Evolutionary conservation across 92 coral and sea anemone species (phyloP), one percentile per base, ranked within the genome.

Genomic region (Pocillopora grandis): DNA sequence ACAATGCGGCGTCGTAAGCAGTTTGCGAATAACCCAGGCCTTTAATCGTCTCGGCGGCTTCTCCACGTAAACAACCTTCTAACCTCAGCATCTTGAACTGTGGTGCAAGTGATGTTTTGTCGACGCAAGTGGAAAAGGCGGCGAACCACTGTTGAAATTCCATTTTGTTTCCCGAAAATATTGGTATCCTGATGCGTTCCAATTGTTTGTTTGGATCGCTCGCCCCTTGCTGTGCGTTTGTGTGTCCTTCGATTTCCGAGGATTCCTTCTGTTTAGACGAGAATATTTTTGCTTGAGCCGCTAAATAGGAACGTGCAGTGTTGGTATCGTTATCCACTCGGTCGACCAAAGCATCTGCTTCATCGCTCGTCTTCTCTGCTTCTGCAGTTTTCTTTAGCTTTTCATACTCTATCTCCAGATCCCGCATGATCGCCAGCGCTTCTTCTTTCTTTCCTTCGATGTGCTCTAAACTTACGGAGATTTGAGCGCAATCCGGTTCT

Each of bases 51-150:
- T 92, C 91, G 58, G 75, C 75, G n/a, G 91, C 90, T 35, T 90
- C 96, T 8, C 91, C 88, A 3, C 70, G 68, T 58, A 90, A 60
- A 72, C 92, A 89, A 5, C 90, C 79, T 75, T 90, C 91, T 37
- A 87, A 55, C 20, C 94, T 78, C 36, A 90, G 77, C 97, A 93
- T 88, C 48, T 93, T 85, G 57, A 90, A 88, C 76, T 90, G 94
- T 33, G 96, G 86, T 12, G 86, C 23, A 72, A 93, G 49, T 9
- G 85, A 76, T 0, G 93, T 87, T 66, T 64, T 19, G 62, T 89
- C 93, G 9, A 87, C 91, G 76, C 93, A 89, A n/a, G 88, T 90
- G 9, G 86, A 85, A 71, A 89, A 89, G 12, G 90, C 86, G 1
- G 90, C 87, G 68, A 80, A 37, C 91, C 91, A 87, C 20, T 36